phyloP scores from a whole-genome alignment of 2,113 vertebrate species.

The Dascyllus trimaculatus region DNA sequence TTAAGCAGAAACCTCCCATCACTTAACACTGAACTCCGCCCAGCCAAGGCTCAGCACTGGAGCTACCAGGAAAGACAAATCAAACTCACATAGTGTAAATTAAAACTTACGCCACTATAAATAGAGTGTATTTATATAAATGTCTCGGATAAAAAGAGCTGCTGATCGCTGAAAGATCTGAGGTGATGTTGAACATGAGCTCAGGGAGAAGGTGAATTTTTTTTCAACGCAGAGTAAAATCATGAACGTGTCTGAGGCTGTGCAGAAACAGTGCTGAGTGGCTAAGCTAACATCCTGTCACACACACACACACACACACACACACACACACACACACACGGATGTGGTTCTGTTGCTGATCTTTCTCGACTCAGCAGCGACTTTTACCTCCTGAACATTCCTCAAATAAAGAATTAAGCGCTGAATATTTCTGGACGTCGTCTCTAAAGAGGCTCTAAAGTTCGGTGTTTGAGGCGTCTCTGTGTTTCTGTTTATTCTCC shows the following conservation, averaged over 20 bases:
- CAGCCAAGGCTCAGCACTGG: background rate
- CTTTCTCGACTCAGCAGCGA: conserved; percentile 32
- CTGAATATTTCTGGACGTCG: no score
- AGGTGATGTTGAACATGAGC: background rate
- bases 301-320: conserved; percentile 12
- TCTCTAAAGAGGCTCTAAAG: no score
- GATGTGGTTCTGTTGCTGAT: conserved; percentile 40
- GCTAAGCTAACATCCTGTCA: conserved; percentile 81
- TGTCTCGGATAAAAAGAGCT: background rate
- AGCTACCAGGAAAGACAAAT: background rate
- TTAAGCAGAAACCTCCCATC: conserved; percentile 7
- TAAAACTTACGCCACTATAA: background rate
- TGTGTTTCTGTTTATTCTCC: no score
- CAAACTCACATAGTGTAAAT: background rate
- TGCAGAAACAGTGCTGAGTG: conserved; percentile 75
- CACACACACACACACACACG: conserved; percentile 26
- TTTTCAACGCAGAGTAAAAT: background rate
- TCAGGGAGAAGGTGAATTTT: background rate
- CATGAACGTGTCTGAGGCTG: conserved; percentile 49
- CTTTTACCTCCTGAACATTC: conserved; percentile 31
- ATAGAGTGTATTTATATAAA: no score
- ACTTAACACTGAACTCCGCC: conserved; percentile 1
- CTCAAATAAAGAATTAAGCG: conserved; percentile 10
- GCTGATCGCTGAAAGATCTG: background rate
- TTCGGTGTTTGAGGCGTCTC: no score